Conservation (phyloP, 2,113 vertebrate genomes). For the Buteo buteo region DNA sequence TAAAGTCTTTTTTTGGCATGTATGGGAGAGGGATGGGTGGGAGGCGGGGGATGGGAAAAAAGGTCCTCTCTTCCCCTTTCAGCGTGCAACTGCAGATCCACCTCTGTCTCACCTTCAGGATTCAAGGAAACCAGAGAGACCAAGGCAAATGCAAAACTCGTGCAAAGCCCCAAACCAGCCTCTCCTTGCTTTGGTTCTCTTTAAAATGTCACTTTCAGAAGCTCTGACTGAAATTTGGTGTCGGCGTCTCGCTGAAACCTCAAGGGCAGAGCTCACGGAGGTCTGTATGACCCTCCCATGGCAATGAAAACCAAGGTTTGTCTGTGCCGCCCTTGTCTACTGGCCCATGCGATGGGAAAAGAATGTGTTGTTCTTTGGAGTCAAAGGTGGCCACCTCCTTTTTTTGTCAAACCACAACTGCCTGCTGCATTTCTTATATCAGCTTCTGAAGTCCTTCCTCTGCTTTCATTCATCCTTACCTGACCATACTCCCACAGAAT, state of each 20-base stretch:
- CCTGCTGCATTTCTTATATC: neutral
- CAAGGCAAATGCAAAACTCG: rapidly evolving
- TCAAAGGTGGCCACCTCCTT: neutral
- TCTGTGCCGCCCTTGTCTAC: neutral
- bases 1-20: neutral
- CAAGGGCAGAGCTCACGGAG: neutral
- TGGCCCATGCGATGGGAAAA: rapidly evolving
- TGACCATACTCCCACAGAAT: neutral
- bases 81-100: neutral
- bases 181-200: neutral
- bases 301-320: neutral
- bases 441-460: neutral
- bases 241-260: neutral
- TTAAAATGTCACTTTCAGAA: neutral
- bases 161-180: neutral
- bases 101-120: neutral
- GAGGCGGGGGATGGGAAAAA: neutral
- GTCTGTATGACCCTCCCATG: neutral
- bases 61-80: neutral
- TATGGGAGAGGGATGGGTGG: neutral
- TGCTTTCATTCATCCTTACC: neutral
- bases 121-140: neutral
- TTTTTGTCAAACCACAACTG: neutral
- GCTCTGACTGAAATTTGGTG: neutral
- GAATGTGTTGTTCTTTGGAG: neutral